Percentiles rank a stretch among this genome's conserved stretches.
These are phyloP conservation scores for Coremacera marginata DNA, from an alignment of 2,888 invertebrate species.

Conservation along the genomic window DNA sequence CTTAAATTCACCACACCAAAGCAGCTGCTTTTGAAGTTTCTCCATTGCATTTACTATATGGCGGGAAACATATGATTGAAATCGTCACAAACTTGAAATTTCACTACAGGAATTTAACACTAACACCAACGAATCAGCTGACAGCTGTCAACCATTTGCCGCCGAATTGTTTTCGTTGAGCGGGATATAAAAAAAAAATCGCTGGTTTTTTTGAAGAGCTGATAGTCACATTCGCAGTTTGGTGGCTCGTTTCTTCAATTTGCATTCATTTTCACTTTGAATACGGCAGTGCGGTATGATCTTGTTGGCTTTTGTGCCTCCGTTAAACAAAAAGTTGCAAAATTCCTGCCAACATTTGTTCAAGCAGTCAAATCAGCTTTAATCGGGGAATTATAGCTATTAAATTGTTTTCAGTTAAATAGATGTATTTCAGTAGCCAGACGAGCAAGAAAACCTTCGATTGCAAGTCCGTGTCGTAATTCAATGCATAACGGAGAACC, in stretches of 20 bases:
- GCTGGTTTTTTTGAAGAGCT: background rate
- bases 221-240: slow-evolving; percentile 15
- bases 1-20: background rate
- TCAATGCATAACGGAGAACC: background rate
- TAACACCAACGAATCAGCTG: slow-evolving; percentile 20
- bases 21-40: slow-evolving; percentile 9
- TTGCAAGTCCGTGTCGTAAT: background rate
- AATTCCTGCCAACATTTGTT: slow-evolving; percentile 32
- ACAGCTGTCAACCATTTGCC: slow-evolving; percentile 47
- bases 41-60: background rate
- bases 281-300: background rate
- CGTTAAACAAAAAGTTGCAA: slow-evolving; percentile 36
- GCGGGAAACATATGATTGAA: background rate
- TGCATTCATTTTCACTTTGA: slow-evolving; percentile 3
- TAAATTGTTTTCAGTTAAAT: background rate
- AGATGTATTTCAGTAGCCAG: background rate
- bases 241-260: background rate
- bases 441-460: background rate
- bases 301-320: background rate
- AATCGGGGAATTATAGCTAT: background rate
- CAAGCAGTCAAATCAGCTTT: background rate
- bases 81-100: background rate
- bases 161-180: slow-evolving; percentile 42
- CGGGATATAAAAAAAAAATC: background rate
- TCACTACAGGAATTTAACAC: background rate